Evolutionary conservation across 37 sponge, comb jelly and placozoan genomes (phyloP).

Genomic region (Crambe crambe): DNA sequence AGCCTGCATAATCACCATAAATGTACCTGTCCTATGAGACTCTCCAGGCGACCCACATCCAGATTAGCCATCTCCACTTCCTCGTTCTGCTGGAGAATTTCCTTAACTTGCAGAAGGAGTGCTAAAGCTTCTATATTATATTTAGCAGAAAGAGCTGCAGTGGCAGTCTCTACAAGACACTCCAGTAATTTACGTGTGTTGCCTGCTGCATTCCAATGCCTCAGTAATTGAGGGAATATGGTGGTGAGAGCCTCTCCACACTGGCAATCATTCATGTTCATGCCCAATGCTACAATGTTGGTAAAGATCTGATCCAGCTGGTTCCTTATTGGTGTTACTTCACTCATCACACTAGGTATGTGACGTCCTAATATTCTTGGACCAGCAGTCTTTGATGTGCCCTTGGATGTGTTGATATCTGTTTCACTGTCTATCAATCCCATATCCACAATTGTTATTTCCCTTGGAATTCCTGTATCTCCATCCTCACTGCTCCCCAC

Average conservation of each 20-base stretch:
- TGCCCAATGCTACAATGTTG: not conserved
- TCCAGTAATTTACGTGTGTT: constrained; percentile 57
- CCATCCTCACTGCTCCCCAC: no score
- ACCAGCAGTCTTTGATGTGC: no score
- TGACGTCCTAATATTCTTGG: not conserved
- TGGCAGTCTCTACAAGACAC: constrained; percentile 74
- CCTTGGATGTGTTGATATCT: no score
- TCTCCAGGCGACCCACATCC: constrained; percentile 50
- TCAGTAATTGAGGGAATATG: constrained; percentile 89
- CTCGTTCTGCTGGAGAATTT: constrained; percentile 20
- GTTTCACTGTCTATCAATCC: no score
- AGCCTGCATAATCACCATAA: not conserved
- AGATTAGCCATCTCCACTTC: not conserved
- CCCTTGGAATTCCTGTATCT: no score
- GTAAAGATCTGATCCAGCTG: not conserved
- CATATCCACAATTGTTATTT: no score
- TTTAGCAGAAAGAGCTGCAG: constrained; percentile 64
- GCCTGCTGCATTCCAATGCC: constrained; percentile 84
- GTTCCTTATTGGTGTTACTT: not conserved
- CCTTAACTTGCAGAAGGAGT: constrained; percentile 63
- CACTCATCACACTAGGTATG: not conserved
- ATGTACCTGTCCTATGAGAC: constrained; percentile 60
- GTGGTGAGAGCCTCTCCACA: constrained; percentile 78
- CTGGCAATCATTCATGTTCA: constrained; percentile 67
- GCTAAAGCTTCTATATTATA: constrained; percentile 82